Base-by-base conservation (phyloP, 2,888 invertebrate genomes). In the Lasioglossum malachurum region DNA sequence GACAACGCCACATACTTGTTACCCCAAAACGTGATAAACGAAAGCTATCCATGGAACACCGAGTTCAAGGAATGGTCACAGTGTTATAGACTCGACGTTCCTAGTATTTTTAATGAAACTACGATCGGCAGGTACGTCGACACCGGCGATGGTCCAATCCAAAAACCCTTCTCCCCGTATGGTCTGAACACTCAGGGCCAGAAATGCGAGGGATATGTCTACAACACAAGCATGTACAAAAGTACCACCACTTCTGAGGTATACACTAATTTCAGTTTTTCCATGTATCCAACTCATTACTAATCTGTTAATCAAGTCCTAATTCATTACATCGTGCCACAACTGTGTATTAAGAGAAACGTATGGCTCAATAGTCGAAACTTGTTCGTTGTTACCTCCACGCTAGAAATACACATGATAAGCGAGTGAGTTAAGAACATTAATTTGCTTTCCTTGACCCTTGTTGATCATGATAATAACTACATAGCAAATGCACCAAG, bases 211-310 rank as follows among this genome's bases (percentile, higher is more conserved):
- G 91, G 95, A 69, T 97, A 96, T 93, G 96, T 97, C 41, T 97
- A 96, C 93, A 97, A 97, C 92, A 95, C 95, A 82, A 96, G 96
- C 71, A 96, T 95, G 87, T 97, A 97, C 92, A 94, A 96, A 90
- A 96, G 96, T 90, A 97, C 97, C 87, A 96, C 97, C 35, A 96
- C 97, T 46, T 97, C 96, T 72, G 97, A 97, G 95, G 97, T 97
- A 95, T 94, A 83, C 31, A 69, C 46, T 53, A 38, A 46, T 3
- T 14, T 44, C 27, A 14, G 60, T 93, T 86, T 64, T 82, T 67
- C n/a, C 4, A 35, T 38, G 35, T 38, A 23, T 35, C 38, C 35
- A 12, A 23, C 38, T 67, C 67, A 31, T 23, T 23, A 38, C 35
- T 69, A 69, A 69, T 38, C 35, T 16, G 8, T 64, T 27, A 31